A percentile compares a stretch with the other conserved stretches of the same genome.
phyloP scores from a whole-genome alignment of 2,888 invertebrate species.

The Epicampocera succincta region DNA sequence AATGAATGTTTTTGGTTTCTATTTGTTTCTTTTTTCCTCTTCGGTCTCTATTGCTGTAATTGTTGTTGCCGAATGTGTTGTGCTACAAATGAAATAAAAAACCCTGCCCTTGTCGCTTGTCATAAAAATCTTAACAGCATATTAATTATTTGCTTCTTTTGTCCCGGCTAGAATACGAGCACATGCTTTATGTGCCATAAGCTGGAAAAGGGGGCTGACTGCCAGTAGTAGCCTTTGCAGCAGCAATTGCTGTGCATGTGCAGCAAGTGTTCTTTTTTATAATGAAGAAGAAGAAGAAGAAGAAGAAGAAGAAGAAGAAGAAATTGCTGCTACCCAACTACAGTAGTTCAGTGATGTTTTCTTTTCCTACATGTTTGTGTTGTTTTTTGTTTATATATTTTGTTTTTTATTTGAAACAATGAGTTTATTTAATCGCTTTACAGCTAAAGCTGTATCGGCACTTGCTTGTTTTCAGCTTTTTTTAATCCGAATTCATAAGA shows the following conservation, averaged over 20 bases:
- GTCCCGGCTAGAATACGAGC: slow-evolving; percentile 2
- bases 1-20: not conserved
- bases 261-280: slow-evolving; percentile 62
- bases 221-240: slow-evolving; percentile 45
- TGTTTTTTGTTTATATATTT: no score
- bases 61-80: slow-evolving; percentile 49
- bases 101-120: slow-evolving; percentile 77
- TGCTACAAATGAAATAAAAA: slow-evolving; percentile 58
- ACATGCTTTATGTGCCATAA: slow-evolving; percentile 32
- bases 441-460: no score
- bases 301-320: no score
- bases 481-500: no score
- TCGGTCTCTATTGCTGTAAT: slow-evolving; percentile 36
- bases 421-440: no score
- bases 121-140: slow-evolving; percentile 78
- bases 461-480: no score
- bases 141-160: slow-evolving; percentile 76
- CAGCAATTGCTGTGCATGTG: slow-evolving; percentile 37
- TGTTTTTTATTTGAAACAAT: no score
- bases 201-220: not conserved
- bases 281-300: no score
- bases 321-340: no score
- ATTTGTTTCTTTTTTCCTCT: not conserved
- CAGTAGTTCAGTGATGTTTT: no score
- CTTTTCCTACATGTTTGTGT: no score